Evolutionary conservation across 2,888 invertebrate species (phyloP), one percentile per base, ranked within the genome.

Genomic region (Blastobasis lacticolella): DNA sequence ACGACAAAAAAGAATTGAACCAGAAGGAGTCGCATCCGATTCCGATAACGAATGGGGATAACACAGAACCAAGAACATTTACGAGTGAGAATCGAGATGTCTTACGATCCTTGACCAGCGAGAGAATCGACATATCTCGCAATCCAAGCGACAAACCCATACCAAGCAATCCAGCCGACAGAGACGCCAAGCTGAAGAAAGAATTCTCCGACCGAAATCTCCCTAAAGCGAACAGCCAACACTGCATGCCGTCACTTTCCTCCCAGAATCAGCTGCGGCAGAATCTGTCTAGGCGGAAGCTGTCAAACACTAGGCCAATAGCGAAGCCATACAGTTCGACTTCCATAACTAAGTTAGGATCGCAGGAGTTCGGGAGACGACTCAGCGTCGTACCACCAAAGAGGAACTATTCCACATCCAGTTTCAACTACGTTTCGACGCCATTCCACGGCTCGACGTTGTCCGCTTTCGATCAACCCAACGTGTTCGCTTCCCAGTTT

Each of bases 401-500:
- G 62, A 88, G 92, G 41, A 94, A 92, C 36, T 91, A 93, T 7
- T 95, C 95, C 0, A 93, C 93, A 0, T 94, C 95, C 5, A 95
- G 95, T 49, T 95, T 96, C 63, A 93, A 94, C 43, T 95, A 95
- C 66, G 90, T 95, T 0, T 93, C 94, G 7, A 95, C 95, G 0
- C 94, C 94, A 0, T 95, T 94, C 75, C 95, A 95, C 65, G 95
- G 95, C 0, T 95, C 95, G 41, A 95, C 95, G 0, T 66, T 95
- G 0, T 94, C 94, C 0, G 91, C 91, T 0, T 90, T 95, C 59
- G 93, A 94, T 42, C 91, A 92, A 49, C 93, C 93, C 0, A 92
- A 93, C 67, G 93, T 93, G 56, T 93, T 94, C 71, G 94, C 94
- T 0, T 94, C 94, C 0, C 94, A 94, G 48, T 90, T 95, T 56